phyloP scores from a whole-genome alignment of 35 echinoderm and acorn worm genomes.

The Antedon bifida region DNA sequence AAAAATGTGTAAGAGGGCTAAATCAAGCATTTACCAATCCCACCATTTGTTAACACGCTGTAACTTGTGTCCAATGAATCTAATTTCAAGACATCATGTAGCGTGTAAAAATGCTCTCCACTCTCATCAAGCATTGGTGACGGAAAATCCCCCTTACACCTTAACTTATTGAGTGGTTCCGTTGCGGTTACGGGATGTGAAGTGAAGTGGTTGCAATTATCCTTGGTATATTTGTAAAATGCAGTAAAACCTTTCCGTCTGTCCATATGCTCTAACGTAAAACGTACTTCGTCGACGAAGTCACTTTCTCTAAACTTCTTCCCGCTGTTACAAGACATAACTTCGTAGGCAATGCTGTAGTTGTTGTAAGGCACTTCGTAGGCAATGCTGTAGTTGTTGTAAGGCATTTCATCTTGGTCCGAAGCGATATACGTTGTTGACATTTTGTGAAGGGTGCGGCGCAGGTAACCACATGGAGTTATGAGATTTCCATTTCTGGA shows the following conservation, averaged over 20 bases:
- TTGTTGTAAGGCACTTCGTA: no score
- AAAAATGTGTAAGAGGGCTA: neutral
- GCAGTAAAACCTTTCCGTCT: neutral
- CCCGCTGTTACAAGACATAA: neutral
- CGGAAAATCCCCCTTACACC: neutral
- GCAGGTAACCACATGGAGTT: constrained; percentile 42
- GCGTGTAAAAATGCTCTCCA: neutral
- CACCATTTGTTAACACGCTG: neutral
- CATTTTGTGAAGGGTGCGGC: no score
- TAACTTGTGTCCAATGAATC: neutral
- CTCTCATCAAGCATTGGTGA: neutral
- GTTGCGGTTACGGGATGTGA: neutral
- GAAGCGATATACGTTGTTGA: no score
- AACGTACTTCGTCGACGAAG: neutral
- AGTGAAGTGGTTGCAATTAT: neutral
- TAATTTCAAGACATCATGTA: neutral
- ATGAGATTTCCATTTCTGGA: no score
- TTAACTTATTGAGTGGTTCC: neutral
- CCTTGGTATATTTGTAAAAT: neutral
- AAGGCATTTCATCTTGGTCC: no score
- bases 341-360: neutral
- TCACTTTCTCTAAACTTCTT: neutral
- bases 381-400: no score
- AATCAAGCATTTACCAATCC: neutral
- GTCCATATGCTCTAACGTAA: neutral